Evolutionary conservation across 2,113 vertebrate species (phyloP).

Genomic region (Lipophrys pholis): DNA sequence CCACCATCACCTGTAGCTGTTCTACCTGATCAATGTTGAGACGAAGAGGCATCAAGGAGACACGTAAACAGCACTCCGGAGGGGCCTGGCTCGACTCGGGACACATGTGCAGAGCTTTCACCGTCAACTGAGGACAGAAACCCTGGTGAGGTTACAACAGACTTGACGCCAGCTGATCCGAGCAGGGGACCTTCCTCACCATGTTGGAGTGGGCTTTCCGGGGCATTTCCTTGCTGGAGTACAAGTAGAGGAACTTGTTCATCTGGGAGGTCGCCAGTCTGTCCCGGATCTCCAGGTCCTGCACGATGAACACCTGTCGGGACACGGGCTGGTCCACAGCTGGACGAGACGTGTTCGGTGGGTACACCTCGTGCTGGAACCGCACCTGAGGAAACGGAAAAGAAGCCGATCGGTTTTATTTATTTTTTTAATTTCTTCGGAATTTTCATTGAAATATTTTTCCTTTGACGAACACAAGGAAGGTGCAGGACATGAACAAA

Average conservation of each 20-base stretch:
- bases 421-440: no score
- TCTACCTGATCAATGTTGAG: constrained; percentile 98
- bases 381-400: constrained; percentile 84
- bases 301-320: constrained; percentile 93
- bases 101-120: constrained; percentile 94
- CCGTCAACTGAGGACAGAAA: constrained; percentile 85
- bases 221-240: constrained; percentile 96
- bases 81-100: constrained; percentile 93
- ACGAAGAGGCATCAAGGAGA: constrained; percentile 96
- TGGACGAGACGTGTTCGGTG: constrained; percentile 76
- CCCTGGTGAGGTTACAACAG: neutral
- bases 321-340: constrained; percentile 90
- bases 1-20: neutral
- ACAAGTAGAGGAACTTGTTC: constrained; percentile 98
- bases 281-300: constrained; percentile 96
- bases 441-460: no score
- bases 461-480: no score
- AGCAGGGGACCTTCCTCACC: constrained; percentile 74
- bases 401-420: rapidly evolving
- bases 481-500: no score
- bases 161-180: neutral
- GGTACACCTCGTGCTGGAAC: constrained; percentile 97
- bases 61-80: constrained; percentile 94
- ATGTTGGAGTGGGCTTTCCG: constrained; percentile 96
- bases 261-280: constrained; percentile 96